Evolutionary conservation across 2,113 vertebrate genomes (phyloP).

Genomic region (Leptobrachium ailaonicum): DNA sequence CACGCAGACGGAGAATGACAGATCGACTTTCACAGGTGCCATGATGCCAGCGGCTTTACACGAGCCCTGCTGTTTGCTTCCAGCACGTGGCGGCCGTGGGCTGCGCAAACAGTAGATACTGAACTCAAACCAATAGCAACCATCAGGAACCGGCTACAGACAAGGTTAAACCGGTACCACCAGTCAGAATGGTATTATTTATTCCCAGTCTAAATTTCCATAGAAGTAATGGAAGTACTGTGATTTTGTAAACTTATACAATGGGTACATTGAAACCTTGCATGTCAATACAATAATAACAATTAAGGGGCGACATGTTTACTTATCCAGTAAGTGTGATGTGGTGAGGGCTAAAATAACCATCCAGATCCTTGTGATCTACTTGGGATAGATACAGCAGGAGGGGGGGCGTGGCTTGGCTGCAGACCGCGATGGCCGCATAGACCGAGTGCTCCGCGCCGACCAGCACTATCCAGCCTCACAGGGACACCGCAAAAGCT

Average conservation of each 20-base stretch:
- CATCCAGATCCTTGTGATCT: too few relatives aligned
- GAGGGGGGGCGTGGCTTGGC: too few relatives aligned
- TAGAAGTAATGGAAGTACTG: neutral
- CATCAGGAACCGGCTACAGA: conserved; percentile 5
- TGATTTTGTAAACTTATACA: neutral
- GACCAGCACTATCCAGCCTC: too few relatives aligned
- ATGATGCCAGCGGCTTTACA: conserved; percentile 37
- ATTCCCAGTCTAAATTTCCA: neutral
- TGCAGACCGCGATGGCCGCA: too few relatives aligned
- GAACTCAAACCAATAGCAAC: conserved; percentile 26
- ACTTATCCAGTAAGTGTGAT: too few relatives aligned
- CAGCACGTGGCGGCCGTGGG: conserved; percentile 30
- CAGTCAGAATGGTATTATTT: neutral
- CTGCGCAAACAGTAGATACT: conserved; percentile 12
- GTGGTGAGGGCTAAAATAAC: too few relatives aligned
- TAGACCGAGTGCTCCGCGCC: too few relatives aligned
- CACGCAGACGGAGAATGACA: conserved; percentile 38
- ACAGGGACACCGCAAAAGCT: too few relatives aligned
- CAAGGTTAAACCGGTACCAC: neutral
- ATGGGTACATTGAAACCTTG: neutral
- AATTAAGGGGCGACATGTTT: too few relatives aligned
- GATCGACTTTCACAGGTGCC: conserved; percentile 41
- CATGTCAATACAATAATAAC: neutral
- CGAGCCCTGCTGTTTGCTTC: conserved; percentile 28
- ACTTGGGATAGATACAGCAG: too few relatives aligned